Base-by-base conservation (phyloP, 2,797 vertebrate species). In the Peromyscus eremicus region DNA sequence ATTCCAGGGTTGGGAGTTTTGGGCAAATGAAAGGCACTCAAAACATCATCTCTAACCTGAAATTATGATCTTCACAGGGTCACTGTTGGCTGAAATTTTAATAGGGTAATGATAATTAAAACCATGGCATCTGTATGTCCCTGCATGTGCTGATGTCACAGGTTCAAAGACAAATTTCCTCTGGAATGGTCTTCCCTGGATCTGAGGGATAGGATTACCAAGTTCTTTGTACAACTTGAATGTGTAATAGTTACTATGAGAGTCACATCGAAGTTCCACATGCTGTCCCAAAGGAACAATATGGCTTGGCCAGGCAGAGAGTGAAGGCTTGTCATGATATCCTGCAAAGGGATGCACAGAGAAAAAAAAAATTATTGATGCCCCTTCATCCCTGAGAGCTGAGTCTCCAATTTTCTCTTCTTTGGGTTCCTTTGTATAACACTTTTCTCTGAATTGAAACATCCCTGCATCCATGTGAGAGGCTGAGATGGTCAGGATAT, bases 361-460 rank as follows among this genome's bases (percentile, higher is more conserved):
- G 55, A n/a, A 27, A 29, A 37, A 55, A 17, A 57, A 1, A 8
- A 3, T 1, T 12, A 40, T 16, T 21, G 4, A 0, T 0, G 4
- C 7, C 32, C 12, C 32, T 40, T 25, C 9, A 11, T 49, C 6
- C 0, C 0, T 27, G 14, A 40, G 17, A 73, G 7, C 9, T 23
- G 37, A 40, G 34, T 21, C 3, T 40, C 23, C 19, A 73, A 40
- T 40, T 73, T 40, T 40, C 23, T 73, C 4, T 10, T 73, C 19
- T 73, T 40, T 19, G 71, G 37, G 40, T n/a, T 23, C 9, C 19
- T 73, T 25, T 73, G 8, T 71, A 71, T 10, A 37, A n/a, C 16
- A 73, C 23, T 73, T 75, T 27, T 43, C 11, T 75, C 4, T 27
- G 40, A 27, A 43, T 75, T 75, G 40, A 75, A 27, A 4, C 2